These are phyloP conservation scores for Takifugu flavidus DNA, from an alignment of 2,113 vertebrate species.

Conservation along the genomic window DNA sequence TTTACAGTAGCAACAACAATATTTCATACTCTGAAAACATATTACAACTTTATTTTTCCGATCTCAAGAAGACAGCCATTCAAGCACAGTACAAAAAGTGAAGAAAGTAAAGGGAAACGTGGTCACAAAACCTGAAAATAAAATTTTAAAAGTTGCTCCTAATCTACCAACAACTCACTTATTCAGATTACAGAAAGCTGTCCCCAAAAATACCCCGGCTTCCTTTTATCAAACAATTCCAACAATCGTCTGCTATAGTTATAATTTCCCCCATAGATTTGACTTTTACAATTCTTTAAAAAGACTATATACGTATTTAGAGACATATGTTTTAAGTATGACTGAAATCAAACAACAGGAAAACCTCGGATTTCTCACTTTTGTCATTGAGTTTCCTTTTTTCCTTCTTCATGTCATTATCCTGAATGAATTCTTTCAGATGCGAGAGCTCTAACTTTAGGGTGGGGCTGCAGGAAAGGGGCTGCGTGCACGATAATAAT, in stretches of 20 bases:
- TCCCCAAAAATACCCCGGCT: slow-evolving; percentile 71
- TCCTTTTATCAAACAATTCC: neutral
- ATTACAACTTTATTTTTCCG: slow-evolving; percentile 57
- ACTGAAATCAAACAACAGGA: no score
- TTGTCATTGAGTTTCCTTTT: slow-evolving; percentile 37
- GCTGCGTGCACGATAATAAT: slow-evolving; percentile 51
- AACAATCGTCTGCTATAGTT: slow-evolving; percentile 58
- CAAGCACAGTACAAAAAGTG: slow-evolving; percentile 50
- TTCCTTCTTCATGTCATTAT: slow-evolving; percentile 52
- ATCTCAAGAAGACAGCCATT: slow-evolving; percentile 48
- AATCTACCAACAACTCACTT: slow-evolving; percentile 84
- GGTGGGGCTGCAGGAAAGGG: slow-evolving; percentile 72
- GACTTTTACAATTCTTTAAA: slow-evolving; percentile 78
- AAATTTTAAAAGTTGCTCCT: slow-evolving; percentile 76
- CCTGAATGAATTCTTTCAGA: slow-evolving; percentile 80
- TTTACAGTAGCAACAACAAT: slow-evolving; percentile 75
- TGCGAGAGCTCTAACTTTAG: slow-evolving; percentile 73
- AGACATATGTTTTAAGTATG: no score
- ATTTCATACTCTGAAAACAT: slow-evolving; percentile 62
- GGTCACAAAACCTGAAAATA: slow-evolving; percentile 76
- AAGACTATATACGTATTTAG: slow-evolving; percentile 85
- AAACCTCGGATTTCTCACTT: slow-evolving; percentile 23
- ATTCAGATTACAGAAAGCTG: slow-evolving; percentile 80
- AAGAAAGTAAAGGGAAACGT: slow-evolving; percentile 78
- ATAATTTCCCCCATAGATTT: slow-evolving; percentile 49